These are phyloP conservation scores for Leptodactylus fallax DNA, from an alignment of 2,797 vertebrate species.

Conservation along the genomic window DNA sequence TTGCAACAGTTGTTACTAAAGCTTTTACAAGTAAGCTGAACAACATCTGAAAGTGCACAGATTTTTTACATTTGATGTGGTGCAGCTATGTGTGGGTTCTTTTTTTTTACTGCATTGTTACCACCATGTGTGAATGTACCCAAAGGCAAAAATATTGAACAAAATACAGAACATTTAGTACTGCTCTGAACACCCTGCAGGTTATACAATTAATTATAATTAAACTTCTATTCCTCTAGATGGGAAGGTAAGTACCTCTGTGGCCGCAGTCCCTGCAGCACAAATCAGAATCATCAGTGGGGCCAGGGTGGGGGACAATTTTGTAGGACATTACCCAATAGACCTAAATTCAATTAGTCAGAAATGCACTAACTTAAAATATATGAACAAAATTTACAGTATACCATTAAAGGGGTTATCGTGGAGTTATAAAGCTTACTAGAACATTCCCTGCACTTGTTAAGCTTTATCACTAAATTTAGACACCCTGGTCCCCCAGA, in stretches of 20 bases:
- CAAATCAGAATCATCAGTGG: too few relatives aligned
- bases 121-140: neutral
- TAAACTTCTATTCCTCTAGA: neutral
- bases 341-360: too few relatives aligned
- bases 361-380: too few relatives aligned
- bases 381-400: too few relatives aligned
- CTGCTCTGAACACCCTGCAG: neutral
- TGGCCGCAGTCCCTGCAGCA: too few relatives aligned
- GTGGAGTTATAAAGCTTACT: too few relatives aligned
- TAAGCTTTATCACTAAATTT: too few relatives aligned
- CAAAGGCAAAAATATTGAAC: neutral
- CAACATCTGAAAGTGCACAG: neutral
- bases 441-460: too few relatives aligned
- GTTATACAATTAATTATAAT: neutral
- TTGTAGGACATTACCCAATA: neutral
- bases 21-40: neutral
- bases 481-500: too few relatives aligned
- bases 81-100: neutral
- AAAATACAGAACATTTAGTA: neutral
- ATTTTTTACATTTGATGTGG: neutral
- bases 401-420: too few relatives aligned
- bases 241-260: too few relatives aligned
- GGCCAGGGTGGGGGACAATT: neutral
- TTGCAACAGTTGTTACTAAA: neutral
- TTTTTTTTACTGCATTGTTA: neutral